A percentile compares a stretch with the other conserved stretches of the same genome.
Conservation (phyloP, 2,888 invertebrate genomes). For the Pherbina coryleti region DNA sequence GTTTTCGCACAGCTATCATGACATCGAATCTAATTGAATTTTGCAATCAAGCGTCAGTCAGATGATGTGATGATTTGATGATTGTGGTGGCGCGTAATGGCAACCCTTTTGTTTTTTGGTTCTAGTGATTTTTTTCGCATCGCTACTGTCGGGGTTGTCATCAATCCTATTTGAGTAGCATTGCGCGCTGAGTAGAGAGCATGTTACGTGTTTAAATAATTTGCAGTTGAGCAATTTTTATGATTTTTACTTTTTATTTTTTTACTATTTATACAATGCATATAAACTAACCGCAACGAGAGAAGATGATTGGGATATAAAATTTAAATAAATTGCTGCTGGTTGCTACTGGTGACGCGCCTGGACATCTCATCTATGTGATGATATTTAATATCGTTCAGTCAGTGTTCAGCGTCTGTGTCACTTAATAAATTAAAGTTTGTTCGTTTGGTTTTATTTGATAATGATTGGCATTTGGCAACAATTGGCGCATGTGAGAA, state of each 20-base stretch:
- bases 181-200: not conserved
- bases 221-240: slow-evolving; percentile 13
- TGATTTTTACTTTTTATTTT: no score
- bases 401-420: not conserved
- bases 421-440: slow-evolving; percentile 14
- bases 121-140: not conserved
- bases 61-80: not conserved
- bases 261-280: no score
- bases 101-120: slow-evolving; percentile 3
- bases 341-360: not conserved
- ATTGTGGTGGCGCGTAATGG: not conserved
- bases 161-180: no score
- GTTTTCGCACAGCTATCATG: not conserved
- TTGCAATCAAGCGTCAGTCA: not conserved
- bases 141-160: not conserved
- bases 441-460: not conserved
- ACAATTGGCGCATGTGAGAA: not conserved
- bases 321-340: slow-evolving; percentile 1
- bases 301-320: not conserved
- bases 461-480: slow-evolving; percentile 5
- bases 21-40: slow-evolving; percentile 33
- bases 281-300: no score
- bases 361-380: not conserved
- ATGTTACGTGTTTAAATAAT: slow-evolving; percentile 15
- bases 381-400: not conserved